Percentiles rank a stretch among this genome's conserved stretches.
Conservation (phyloP, 2,888 invertebrate genomes). For the Aleiodes alternator region DNA sequence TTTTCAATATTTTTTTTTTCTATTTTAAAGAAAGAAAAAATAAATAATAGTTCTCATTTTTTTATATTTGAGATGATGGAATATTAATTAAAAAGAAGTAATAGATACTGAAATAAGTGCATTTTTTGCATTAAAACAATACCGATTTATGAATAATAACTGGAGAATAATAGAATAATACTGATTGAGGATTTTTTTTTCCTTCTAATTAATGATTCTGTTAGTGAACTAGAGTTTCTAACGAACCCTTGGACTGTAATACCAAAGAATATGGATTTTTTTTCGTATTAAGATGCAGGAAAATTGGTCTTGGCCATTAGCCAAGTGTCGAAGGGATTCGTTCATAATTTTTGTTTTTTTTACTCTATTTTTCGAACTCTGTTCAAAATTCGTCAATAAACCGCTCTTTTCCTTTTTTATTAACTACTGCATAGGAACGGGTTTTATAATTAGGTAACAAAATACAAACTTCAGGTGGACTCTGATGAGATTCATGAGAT, state of each 20-base stretch:
- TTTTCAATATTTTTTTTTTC: constrained; percentile 39
- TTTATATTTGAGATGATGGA: constrained; percentile 49
- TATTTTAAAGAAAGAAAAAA: constrained; percentile 35
- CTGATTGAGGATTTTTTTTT: constrained; percentile 17
- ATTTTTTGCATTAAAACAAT: too few relatives aligned
- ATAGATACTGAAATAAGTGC: constrained; percentile 1
- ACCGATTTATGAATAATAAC: too few relatives aligned
- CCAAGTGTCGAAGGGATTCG: constrained; percentile 1
- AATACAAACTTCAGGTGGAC: constrained; percentile 19
- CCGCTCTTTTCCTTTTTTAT: too few relatives aligned
- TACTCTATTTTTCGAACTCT: too few relatives aligned
- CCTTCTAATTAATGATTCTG: background rate
- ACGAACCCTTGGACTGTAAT: constrained; percentile 19
- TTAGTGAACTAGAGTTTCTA: constrained; percentile 5
- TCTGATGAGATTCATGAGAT: constrained; percentile 19
- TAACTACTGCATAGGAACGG: too few relatives aligned
- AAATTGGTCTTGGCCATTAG: background rate
- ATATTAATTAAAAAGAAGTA: constrained; percentile 9
- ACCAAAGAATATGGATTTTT: constrained; percentile 26
- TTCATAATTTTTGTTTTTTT: too few relatives aligned
- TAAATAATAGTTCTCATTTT: constrained; percentile 43
- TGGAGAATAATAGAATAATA: background rate
- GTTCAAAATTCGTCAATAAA: too few relatives aligned
- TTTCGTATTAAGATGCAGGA: constrained; percentile 5
- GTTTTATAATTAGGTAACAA: too few relatives aligned